Evolutionary conservation across 2,797 vertebrate genomes (phyloP), one percentile per base, ranked within the genome.

Genomic region (Sitta carolinensis): DNA sequence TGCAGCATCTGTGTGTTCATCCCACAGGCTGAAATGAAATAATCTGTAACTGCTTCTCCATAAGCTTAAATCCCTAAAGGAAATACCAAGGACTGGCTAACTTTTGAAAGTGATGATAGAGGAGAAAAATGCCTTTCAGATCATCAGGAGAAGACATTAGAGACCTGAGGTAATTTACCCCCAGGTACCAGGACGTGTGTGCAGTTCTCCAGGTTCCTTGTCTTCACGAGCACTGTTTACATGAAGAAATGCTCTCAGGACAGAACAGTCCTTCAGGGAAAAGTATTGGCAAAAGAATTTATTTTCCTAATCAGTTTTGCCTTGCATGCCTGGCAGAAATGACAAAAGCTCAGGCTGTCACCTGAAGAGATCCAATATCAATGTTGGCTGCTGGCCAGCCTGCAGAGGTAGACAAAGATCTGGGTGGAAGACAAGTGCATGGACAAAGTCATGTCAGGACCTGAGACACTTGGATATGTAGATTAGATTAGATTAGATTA

Each of bases 111-210:
- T 50, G 57, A 64, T 78, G 36, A 40, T 7, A 36, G 17, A 63
- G 29, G 30, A 16, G 21, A 57, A 52, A 55, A 50, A 59, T n/a
- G 62, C 57, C 21, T 70, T 67, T 82, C 62, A 67, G 11, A 38
- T 69, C 36, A 61, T 63, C 40, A 77, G 77, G 54, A 78, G 21
- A 90, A 95, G 32, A 14, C 40, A n/a, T 57, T 43, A 64, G 67
- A 64, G 13, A 48, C 32, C 40, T 87, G 40, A 79, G 59, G 20
- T 34, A 18, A 67, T 66, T 88, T 78, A 43, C 16, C 76, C 52
- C 22, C 74, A 72, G 54, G 19, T 48, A 43, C 32, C 34, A 54
- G n/a, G 34, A 40, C 10, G 43, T 0, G 0, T 25, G 40, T 21
- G 20, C 34, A 51, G 11, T 9, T 86, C 18, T 64, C 58, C 29